phyloP scores from a whole-genome alignment of 2,113 vertebrate genomes.

The Prionailurus viverrinus region DNA sequence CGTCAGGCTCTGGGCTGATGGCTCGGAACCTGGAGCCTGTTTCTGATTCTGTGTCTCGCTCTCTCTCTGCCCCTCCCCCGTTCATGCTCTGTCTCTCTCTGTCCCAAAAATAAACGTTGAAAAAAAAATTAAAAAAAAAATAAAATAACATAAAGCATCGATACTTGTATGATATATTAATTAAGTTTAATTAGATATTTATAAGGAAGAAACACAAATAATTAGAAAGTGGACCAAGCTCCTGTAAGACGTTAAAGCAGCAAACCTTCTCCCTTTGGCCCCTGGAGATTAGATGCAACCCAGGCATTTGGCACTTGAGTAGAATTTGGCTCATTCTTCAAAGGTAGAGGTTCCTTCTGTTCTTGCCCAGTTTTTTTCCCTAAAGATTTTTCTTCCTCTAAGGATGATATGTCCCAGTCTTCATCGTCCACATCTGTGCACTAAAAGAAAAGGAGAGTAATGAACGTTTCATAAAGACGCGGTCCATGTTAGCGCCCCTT shows the following conservation, averaged over 20 bases:
- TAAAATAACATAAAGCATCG: background rate
- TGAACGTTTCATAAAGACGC: background rate
- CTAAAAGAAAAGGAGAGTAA: constrained; percentile 70
- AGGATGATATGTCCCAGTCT: constrained; percentile 92
- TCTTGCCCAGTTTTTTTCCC: constrained; percentile 79
- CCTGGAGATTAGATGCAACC: constrained; percentile 86
- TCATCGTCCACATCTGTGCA: constrained; percentile 88
- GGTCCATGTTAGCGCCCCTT: accelerated
- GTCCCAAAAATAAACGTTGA: no score
- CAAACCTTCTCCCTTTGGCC: constrained; percentile 90
- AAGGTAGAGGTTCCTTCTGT: constrained; percentile 71
- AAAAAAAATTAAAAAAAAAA: no score
- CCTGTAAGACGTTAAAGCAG: background rate
- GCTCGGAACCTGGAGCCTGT: no score
- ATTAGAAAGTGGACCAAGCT: background rate
- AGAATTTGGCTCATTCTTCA: constrained; percentile 88
- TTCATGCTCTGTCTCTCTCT: no score
- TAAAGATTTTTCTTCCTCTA: constrained; percentile 89
- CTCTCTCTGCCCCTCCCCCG: no score
- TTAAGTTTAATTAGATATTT: background rate
- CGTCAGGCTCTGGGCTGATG: no score
- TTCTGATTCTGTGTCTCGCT: no score
- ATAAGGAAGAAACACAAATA: background rate
- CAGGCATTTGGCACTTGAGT: constrained; percentile 90
- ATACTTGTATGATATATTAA: background rate